phyloP scores from a whole-genome alignment of 2,797 vertebrate species.

The Thamnophis elegans region DNA sequence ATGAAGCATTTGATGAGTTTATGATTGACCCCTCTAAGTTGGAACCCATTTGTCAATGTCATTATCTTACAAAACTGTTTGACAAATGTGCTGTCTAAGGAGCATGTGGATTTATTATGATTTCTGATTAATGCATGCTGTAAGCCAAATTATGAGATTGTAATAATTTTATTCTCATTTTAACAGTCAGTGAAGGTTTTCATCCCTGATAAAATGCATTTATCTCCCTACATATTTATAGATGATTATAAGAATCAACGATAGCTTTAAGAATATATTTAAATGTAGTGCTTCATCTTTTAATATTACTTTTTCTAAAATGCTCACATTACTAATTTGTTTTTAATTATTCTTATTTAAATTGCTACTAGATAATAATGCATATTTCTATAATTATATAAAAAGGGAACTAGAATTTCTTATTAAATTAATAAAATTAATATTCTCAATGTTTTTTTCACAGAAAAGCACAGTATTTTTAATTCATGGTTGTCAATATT shows the following conservation, averaged over 20 bases:
- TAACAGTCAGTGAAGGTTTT: conserved; percentile 79
- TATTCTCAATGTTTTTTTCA: neutral
- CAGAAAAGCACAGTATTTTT: neutral
- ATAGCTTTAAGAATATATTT: conserved; percentile 63
- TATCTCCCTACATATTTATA: conserved; percentile 77
- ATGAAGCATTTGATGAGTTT: conserved; percentile 99
- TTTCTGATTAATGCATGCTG: conserved; percentile 93
- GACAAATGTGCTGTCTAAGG: conserved; percentile 93
- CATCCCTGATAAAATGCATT: conserved; percentile 86
- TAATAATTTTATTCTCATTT: conserved; percentile 95
- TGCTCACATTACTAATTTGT: neutral
- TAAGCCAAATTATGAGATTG: conserved; percentile 87
- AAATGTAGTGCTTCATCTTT: conserved; percentile 42
- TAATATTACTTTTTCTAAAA: neutral
- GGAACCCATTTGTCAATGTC: conserved; percentile 92
- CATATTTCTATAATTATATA: neutral
- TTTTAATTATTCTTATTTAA: neutral
- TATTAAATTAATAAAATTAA: neutral
- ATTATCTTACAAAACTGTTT: conserved; percentile 83
- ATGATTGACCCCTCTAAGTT: conserved; percentile 97
- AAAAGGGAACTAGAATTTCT: neutral
- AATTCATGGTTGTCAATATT: neutral
- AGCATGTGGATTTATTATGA: conserved; percentile 93
- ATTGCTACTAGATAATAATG: neutral
- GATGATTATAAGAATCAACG: conserved; percentile 72